Base-by-base conservation (phyloP, 2,797 vertebrate species). In the Xiphorhynchus erythropygius region DNA sequence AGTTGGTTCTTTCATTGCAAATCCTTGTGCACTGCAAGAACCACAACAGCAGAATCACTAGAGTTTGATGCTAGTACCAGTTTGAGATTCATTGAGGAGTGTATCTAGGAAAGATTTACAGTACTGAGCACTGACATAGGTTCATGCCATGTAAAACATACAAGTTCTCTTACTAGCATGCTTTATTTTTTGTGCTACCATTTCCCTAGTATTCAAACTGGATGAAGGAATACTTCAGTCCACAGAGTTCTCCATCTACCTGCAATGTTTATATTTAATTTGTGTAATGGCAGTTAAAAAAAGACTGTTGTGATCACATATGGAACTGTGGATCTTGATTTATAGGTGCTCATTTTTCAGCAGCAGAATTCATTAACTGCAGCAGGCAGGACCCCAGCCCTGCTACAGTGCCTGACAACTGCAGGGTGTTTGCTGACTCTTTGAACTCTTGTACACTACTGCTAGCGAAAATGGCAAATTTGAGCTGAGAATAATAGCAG, bases 381-480 rank as follows among this genome's bases (percentile, higher is more conserved):
- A 84, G 53, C 59, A 47, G 39, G 21, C 71, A 68, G 64, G 33
- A 79, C 32, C 47, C 33, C 49, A 24, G 53, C 68, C 49, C 57
- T 50, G 63, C 53, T 39, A 46, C 8, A 13, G 35, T 3, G 37
- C 15, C 67, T 24, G 18, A 57, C 53, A 69, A 53, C 25, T 19
- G 35, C 56, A 60, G 69, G 21, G 60, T 71, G 37, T 78, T 87
- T 78, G 56, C 63, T 23, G 91, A n/a, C 90, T 92, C 75, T 53
- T 32, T 77, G 79, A 71, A 73, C 82, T 62, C 68, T 18, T 49
- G 50, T 12, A 39, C 42, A 8, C 28, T 41, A 37, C 30, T 78
- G 56, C 44, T 68, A 80, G 71, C 68, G 86, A 84, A 95, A 97
- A 87, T 13, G 35, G 89, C 68, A 94, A 77, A 83, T 95, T 89